Percentiles rank a stretch among this genome's conserved stretches.
Evolutionary conservation across 2,113 vertebrate genomes (phyloP).

Genomic region (Neoarius graeffei): DNA sequence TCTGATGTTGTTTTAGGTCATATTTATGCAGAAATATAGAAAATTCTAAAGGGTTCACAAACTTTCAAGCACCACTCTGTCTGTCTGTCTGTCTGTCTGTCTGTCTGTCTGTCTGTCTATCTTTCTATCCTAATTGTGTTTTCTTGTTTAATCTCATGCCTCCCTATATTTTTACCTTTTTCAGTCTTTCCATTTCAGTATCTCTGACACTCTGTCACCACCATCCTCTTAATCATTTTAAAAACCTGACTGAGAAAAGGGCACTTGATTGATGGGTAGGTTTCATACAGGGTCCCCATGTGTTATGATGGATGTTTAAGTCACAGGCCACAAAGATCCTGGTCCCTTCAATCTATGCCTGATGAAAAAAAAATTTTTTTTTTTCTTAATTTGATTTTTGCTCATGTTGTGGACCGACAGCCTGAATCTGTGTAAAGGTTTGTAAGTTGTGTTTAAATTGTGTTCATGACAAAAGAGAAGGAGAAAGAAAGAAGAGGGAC

Average conservation of each 20-base stretch:
- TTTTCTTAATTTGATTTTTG: slow-evolving; percentile 32
- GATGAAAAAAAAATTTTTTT: neutral
- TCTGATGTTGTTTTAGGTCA: too few species aligned
- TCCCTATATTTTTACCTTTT: slow-evolving; percentile 5
- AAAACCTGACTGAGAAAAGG: slow-evolving; percentile 11
- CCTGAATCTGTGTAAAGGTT: slow-evolving; percentile 24
- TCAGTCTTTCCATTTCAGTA: slow-evolving; percentile 34
- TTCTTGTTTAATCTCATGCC: neutral
- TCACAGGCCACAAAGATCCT: slow-evolving; percentile 12
- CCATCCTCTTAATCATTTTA: slow-evolving; percentile 33
- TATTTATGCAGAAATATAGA: too few species aligned
- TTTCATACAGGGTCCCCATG: slow-evolving; percentile 10
- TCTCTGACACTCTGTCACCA: neutral
- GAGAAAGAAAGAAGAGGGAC: neutral
- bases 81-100: too few species aligned
- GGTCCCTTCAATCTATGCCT: neutral
- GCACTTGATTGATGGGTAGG: slow-evolving; percentile 11
- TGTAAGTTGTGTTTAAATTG: slow-evolving; percentile 10
- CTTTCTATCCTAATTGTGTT: neutral
- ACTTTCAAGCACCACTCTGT: too few species aligned
- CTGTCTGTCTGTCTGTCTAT: too few species aligned
- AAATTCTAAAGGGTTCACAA: too few species aligned
- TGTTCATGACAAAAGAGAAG: slow-evolving; percentile 3
- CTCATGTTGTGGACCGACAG: slow-evolving; percentile 20
- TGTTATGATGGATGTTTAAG: neutral